Base-by-base conservation (phyloP, 1,140 invertebrate genomes). In the Drosophila nikananu region DNA sequence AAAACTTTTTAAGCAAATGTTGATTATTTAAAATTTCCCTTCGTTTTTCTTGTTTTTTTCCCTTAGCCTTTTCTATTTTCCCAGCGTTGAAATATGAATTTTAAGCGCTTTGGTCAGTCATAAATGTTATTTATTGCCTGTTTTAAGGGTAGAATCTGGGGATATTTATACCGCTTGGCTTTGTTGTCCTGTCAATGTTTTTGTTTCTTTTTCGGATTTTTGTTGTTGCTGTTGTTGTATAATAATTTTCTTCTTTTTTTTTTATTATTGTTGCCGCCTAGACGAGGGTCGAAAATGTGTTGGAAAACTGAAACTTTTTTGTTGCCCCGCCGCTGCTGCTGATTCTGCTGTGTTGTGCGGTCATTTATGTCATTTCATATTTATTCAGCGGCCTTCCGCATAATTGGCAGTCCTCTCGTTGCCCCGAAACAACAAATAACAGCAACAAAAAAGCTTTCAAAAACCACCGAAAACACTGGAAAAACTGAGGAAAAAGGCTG, bases 311-410 rank as follows among this genome's bases (percentile, higher is more conserved):
- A 44, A 67, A 52, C 64, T 62, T 71, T 71, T 78, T 59, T 49
- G 54, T 42, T 68, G 51, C 65, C 65, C n/a, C n/a, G n/a, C n/a
- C 54, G 49, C 35, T 37, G 12, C 42, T 39, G 12, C 42, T 39
- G 46, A 41, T 62, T 57, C 32, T 37, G 68, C 42, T 73, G 41
- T 74, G 73, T 64, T 74, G 61, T 65, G 54, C 62, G 83, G 80
- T 80, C 72, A 83, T 87, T 87, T 89, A 89, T 89, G 83, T 89
- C 84, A 80, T 89, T 89, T 89, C 77, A 78, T 89, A 87, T 87
- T 87, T 89, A 89, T 83, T 89, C 76, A 72, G 81, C 84, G 77
- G 68, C 79, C 77, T 74, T 67, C 77, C 62, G 84, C 84, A 87
- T 87, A 87, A 87, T 87, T 87, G 83, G 80, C 80, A 86, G 80